phyloP scores from a whole-genome alignment of 2,888 invertebrate species.

The Tetragonula carbonaria region DNA sequence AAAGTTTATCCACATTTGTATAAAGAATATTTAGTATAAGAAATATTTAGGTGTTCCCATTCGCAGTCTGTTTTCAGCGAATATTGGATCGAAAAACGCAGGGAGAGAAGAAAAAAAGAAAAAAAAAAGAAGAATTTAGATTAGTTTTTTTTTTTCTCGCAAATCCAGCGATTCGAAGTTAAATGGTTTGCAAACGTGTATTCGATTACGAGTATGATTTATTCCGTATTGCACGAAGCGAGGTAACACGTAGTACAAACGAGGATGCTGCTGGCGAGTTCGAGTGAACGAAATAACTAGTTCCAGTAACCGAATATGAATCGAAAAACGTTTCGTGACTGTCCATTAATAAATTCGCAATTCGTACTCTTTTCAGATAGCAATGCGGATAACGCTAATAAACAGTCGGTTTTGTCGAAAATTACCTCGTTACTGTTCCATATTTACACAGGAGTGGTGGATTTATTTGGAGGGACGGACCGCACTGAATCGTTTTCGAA shows the following conservation, averaged over 20 bases:
- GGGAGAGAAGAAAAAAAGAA: neutral
- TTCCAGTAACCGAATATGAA: slow-evolving; percentile 9
- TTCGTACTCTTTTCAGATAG: neutral
- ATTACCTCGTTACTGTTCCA: slow-evolving; percentile 16
- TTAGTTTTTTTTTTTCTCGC: neutral
- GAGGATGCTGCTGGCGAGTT: slow-evolving; percentile 17
- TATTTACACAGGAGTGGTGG: neutral
- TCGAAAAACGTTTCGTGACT: slow-evolving; percentile 11
- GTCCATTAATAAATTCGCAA: slow-evolving; percentile 26
- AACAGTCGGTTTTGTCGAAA: neutral
- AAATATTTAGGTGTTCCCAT: too few relatives aligned
- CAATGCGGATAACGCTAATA: neutral
- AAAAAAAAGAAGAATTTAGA: neutral
- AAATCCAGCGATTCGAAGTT: slow-evolving; percentile 11
- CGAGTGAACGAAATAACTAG: slow-evolving; percentile 26
- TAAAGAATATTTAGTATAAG: too few relatives aligned
- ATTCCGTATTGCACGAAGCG: slow-evolving; percentile 7
- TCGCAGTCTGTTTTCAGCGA: too few relatives aligned
- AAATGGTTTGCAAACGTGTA: slow-evolving; percentile 18
- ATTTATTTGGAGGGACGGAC: too few relatives aligned
- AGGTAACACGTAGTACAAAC: slow-evolving; percentile 20
- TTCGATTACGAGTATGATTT: slow-evolving; percentile 35
- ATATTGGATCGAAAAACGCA: neutral
- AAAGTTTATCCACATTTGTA: too few relatives aligned
- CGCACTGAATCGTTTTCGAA: too few relatives aligned